Evolutionary conservation across 2,888 invertebrate genomes (phyloP).

Genomic region (Drosophila prolongata): DNA sequence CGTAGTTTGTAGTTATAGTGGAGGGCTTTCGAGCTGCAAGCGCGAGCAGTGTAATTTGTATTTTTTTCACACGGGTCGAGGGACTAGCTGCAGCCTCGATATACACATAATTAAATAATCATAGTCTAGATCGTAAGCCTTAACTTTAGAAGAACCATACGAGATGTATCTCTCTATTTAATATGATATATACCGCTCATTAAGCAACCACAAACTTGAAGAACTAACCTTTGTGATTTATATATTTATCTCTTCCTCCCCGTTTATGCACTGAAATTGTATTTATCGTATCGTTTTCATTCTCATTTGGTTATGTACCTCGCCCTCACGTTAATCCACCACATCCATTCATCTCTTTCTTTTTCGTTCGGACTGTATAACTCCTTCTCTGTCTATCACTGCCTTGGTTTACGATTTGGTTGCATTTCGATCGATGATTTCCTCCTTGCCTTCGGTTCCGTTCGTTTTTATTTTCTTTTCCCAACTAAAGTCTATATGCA

Average conservation of each 20-base stretch:
- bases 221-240: conserved; percentile 48
- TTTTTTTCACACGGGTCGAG: conserved; percentile 13
- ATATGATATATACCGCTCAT: conserved; percentile 38
- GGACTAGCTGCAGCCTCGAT: conserved; percentile 24
- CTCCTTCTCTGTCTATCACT: conserved; percentile 6
- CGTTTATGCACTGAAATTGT: conserved; percentile 42
- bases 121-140: conserved; percentile 55
- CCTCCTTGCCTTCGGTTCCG: conserved; percentile 6
- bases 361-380: conserved; percentile 1
- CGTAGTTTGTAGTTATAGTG: conserved; percentile 8
- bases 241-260: conserved; percentile 51
- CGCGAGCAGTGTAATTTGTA: conserved; percentile 35
- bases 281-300: conserved; percentile 9
- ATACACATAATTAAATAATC: conserved; percentile 10
- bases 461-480: conserved; percentile 34
- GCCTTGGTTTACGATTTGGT: conserved; percentile 44
- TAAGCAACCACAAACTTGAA: conserved; percentile 27
- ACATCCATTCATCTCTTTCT: conserved; percentile 17
- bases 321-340: neutral
- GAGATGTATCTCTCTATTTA: conserved; percentile 27
- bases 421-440: conserved; percentile 8
- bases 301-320: neutral
- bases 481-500: conserved; percentile 67
- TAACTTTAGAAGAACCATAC: conserved; percentile 50
- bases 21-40: conserved; percentile 6